These are phyloP conservation scores for Penaeus indicus DNA, from an alignment of 1,140 invertebrate genomes.

Conservation along the genomic window DNA sequence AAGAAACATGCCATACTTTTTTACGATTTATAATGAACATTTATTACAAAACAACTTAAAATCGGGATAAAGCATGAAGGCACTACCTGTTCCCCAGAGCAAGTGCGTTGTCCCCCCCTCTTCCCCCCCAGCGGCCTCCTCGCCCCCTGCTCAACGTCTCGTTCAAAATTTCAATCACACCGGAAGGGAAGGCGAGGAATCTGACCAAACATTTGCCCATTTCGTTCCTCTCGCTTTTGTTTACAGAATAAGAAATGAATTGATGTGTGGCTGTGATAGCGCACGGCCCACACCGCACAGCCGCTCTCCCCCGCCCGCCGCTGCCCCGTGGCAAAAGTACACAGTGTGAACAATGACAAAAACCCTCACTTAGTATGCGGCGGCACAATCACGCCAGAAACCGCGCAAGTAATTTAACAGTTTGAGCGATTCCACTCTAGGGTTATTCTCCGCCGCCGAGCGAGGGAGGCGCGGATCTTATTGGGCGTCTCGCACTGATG, in stretches of 20 bases:
- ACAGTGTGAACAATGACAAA: conserved; percentile 53
- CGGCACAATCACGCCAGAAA: conserved; percentile 56
- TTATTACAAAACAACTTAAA: too few relatives aligned
- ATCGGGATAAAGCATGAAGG: too few relatives aligned
- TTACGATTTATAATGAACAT: too few relatives aligned
- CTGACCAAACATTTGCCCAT: conserved; percentile 40
- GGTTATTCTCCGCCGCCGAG: conserved; percentile 16
- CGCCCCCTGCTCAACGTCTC: too few relatives aligned
- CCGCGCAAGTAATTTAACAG: conserved; percentile 46
- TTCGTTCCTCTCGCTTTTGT: conserved; percentile 52
- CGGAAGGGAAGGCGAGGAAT: conserved; percentile 28
- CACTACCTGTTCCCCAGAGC: too few relatives aligned
- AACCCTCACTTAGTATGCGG: conserved; percentile 49
- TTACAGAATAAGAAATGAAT: conserved; percentile 59
- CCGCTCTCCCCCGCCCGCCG: conserved; percentile 2
- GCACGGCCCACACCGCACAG: conserved; percentile 48
- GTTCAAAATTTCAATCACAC: background rate
- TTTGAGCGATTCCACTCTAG: conserved; percentile 31
- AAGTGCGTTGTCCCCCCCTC: too few relatives aligned
- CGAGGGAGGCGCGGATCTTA: conserved; percentile 8
- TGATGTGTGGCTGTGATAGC: conserved; percentile 51
- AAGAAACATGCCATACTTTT: too few relatives aligned
- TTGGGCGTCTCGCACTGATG: background rate
- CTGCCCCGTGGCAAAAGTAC: conserved; percentile 41
- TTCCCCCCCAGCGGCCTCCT: too few relatives aligned